These are phyloP conservation scores for Polylopha cassiicola DNA, from an alignment of 2,888 invertebrate species.

Conservation along the genomic window DNA sequence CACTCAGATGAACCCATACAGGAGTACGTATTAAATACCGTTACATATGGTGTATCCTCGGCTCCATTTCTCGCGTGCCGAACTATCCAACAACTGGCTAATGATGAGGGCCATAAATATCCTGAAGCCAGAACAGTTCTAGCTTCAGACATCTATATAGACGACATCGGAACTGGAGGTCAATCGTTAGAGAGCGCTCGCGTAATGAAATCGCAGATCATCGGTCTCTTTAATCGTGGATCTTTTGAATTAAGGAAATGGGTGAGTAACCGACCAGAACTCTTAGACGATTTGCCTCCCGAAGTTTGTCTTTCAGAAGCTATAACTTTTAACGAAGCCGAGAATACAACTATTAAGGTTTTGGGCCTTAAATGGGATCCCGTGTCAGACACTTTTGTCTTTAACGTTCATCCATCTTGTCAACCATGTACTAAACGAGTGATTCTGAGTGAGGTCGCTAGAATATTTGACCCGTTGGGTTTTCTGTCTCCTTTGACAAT, in stretches of 20 bases:
- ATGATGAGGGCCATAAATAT: slow-evolving; percentile 15
- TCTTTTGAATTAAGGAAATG: slow-evolving; percentile 1
- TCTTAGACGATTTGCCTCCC: neutral
- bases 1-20: slow-evolving; percentile 1
- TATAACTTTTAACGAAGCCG: neutral
- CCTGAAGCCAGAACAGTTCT: neutral
- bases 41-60: slow-evolving; percentile 18
- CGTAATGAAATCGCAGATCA: neutral
- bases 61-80: slow-evolving; percentile 21
- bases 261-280: neutral
- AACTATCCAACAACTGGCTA: slow-evolving; percentile 19
- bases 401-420: slow-evolving; percentile 15
- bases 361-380: slow-evolving; percentile 5
- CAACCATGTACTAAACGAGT: slow-evolving; percentile 13
- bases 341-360: slow-evolving; percentile 2
- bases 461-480: slow-evolving; percentile 4
- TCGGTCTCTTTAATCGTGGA: neutral
- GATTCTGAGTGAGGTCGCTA: slow-evolving; percentile 21
- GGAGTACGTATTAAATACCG: slow-evolving; percentile 14
- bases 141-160: neutral
- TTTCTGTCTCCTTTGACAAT: slow-evolving; percentile 5
- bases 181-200: neutral
- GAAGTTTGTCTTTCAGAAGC: neutral
- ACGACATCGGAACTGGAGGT: slow-evolving; percentile 1
- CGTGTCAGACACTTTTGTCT: slow-evolving; percentile 13